phyloP scores from a whole-genome alignment of 92 coral and sea anemone species.

The Epizoanthus ramosus region DNA sequence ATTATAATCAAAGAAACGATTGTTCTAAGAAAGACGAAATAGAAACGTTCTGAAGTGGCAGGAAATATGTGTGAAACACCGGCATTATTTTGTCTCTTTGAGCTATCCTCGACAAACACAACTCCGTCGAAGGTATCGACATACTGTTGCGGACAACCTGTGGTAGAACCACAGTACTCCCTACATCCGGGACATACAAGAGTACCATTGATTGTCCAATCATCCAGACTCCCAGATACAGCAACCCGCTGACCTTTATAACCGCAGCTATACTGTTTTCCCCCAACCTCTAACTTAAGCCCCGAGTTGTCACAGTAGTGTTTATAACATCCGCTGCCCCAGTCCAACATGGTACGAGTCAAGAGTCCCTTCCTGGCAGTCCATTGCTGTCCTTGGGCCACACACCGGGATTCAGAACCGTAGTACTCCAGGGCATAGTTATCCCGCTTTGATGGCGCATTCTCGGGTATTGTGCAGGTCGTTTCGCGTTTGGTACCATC shows the following conservation, averaged over 20 bases:
- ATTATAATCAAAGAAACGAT: background rate
- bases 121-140: slow-evolving; percentile 44
- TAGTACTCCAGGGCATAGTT: slow-evolving; percentile 89
- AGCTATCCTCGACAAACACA: slow-evolving; percentile 47
- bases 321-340: slow-evolving; percentile 98
- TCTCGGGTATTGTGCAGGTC: slow-evolving; percentile 78
- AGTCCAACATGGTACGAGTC: slow-evolving; percentile 96
- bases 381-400: slow-evolving; percentile 91
- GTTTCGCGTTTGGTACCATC: slow-evolving; percentile 83
- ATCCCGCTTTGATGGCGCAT: slow-evolving; percentile 73
- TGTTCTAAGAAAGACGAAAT: slow-evolving; percentile 34
- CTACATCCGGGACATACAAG: slow-evolving; percentile 85
- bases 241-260: slow-evolving; percentile 77
- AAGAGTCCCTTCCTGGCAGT: slow-evolving; percentile 78
- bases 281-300: slow-evolving; percentile 69
- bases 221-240: slow-evolving; percentile 68
- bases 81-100: background rate
- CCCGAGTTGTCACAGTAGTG: slow-evolving; percentile 73
- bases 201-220: slow-evolving; percentile 88
- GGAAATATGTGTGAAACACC: background rate
- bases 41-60: slow-evolving; percentile 2
- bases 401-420: slow-evolving; percentile 75
- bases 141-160: slow-evolving; percentile 67
- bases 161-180: slow-evolving; percentile 74
- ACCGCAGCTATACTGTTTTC: slow-evolving; percentile 68